These are phyloP conservation scores for Euleptes europaea DNA, from an alignment of 2,113 vertebrate species.

Conservation along the genomic window DNA sequence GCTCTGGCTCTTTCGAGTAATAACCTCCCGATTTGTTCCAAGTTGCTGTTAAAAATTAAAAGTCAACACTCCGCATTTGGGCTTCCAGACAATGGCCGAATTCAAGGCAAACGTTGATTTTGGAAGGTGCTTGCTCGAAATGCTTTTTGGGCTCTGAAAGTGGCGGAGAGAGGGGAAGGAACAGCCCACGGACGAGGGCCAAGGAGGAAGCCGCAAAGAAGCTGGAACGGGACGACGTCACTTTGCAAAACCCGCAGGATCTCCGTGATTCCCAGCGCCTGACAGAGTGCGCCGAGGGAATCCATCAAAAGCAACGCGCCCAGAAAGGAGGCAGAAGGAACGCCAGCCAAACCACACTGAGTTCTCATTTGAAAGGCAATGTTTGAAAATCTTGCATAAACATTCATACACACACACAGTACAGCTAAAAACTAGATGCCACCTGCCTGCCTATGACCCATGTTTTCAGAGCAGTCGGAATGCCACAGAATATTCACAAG, in stretches of 20 bases:
- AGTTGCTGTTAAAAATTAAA: slow-evolving; percentile 5
- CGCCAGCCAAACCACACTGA: slow-evolving; percentile 43
- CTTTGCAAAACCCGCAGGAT: background rate
- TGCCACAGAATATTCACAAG: background rate
- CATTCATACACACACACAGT: background rate
- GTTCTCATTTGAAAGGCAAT: slow-evolving; percentile 31
- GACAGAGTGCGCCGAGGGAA: background rate
- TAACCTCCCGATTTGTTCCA: slow-evolving; percentile 33
- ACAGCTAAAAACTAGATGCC: background rate
- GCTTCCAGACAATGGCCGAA: slow-evolving; percentile 55
- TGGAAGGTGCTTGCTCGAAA: slow-evolving; percentile 38
- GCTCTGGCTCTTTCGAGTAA: background rate
- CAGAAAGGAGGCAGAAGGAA: slow-evolving; percentile 16
- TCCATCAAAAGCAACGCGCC: slow-evolving; percentile 47
- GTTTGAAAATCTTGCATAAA: background rate
- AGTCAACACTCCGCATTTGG: background rate
- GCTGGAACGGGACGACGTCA: slow-evolving; percentile 19
- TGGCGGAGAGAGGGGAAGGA: background rate
- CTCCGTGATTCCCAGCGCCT: background rate
- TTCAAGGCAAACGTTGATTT: slow-evolving; percentile 60
- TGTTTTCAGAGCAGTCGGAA: too few relatives aligned
- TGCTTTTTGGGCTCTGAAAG: background rate
- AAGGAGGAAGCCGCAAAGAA: slow-evolving; percentile 3
- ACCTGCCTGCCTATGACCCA: background rate
- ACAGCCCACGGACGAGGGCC: slow-evolving; percentile 32